phyloP scores from a whole-genome alignment of 1,140 invertebrate species.

The Pogonus chalceus region DNA sequence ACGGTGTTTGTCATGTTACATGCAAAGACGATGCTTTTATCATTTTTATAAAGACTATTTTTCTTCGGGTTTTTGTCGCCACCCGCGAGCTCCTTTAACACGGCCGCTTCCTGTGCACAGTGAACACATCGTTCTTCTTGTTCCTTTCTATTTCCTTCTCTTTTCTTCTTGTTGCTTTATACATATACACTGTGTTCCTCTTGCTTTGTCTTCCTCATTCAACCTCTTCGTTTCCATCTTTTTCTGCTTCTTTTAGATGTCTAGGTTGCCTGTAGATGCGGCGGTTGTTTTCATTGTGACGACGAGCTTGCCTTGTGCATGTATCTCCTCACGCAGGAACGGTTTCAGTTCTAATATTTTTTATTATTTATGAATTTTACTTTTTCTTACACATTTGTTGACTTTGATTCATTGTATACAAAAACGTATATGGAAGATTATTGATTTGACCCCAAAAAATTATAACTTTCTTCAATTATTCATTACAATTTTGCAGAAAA shows the following conservation, averaged over 20 bases:
- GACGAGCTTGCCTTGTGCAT: background rate
- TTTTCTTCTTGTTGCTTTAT: background rate
- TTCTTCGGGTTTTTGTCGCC: constrained; percentile 6
- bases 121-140: constrained; percentile 1
- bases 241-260: constrained; percentile 1
- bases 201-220: background rate
- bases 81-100: constrained; percentile 4
- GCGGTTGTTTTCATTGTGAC: constrained; percentile 2
- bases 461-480: no score
- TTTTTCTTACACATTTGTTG: no score
- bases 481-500: no score
- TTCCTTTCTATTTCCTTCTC: background rate
- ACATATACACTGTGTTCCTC: background rate
- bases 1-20: constrained; percentile 7
- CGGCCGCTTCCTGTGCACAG: background rate
- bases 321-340: background rate
- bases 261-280: background rate
- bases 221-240: background rate
- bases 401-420: no score
- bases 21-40: constrained; percentile 9
- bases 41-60: constrained; percentile 9
- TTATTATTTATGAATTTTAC: no score
- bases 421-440: no score
- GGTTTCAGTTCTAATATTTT: background rate
- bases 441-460: no score